Evolutionary conservation across 2,113 vertebrate species (phyloP), one percentile per base, ranked within the genome.

Genomic region (Ammodytes dubius): DNA sequence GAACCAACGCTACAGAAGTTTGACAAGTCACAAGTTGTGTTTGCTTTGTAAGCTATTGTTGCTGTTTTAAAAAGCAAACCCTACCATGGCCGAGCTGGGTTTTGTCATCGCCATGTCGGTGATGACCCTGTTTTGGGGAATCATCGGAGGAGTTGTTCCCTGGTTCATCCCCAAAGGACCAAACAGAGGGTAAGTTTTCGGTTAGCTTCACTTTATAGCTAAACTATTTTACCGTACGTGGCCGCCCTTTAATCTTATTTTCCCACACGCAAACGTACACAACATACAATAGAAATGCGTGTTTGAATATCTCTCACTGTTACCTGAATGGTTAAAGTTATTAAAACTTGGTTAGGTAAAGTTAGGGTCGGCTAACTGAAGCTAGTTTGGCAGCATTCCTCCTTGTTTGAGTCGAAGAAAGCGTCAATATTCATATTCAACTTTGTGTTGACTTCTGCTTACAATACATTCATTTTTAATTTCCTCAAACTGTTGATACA

Each of bases 151-250:
- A 52, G 87, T 97, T 1, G 91, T 99, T 61, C 98, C 98, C 35
- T 97, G 95, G 94, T 95, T 98, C 13, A 94, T 99, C 54, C 98
- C 97, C 2, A 99, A 98, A 92, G 97, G 97, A 82, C 97, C 98
- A 2, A 99, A 99, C 91, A 95, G 95, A 89, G 97, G 98, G 97
- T 98, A 81, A 97, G 97, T 95, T 64, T 39, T 27, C 27, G 27
- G 78, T 88, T 92, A 92, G 91, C 90, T 87, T 84, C 5, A 0
- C 42, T 71, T 67, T 84, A 88, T 58, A 83, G 17, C 52, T 27
- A 37, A 52, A 5, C 53, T 10, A 53, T 77, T 69, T 27, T 64
- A 7, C n/a, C 15, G 6, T 42, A 45, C 13, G 6, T 52, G 47
- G 7, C 49, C 27, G 27, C 37, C 17, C 19, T 13, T 64, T 7